These are phyloP conservation scores for Micrasema minimum DNA, from an alignment of 1,140 invertebrate species.

Conservation along the genomic window DNA sequence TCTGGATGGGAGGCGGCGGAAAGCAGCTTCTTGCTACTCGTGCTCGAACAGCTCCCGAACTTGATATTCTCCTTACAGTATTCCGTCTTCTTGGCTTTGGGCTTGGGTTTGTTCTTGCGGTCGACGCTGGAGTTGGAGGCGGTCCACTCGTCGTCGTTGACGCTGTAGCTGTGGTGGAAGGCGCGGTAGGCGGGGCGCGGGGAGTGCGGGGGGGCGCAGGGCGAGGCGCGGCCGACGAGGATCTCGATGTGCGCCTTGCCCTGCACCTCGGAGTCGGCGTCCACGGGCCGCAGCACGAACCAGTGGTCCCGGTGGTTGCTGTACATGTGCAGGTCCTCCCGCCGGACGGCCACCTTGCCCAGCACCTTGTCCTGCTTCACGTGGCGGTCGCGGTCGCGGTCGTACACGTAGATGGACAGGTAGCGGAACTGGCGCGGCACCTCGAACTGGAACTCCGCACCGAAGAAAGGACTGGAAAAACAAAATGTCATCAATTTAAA, in stretches of 20 bases:
- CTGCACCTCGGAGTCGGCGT: constrained; percentile 90
- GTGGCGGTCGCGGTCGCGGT: constrained; percentile 80
- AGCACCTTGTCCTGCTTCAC: constrained; percentile 87
- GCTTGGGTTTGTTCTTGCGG: constrained; percentile 26
- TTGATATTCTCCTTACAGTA: constrained; percentile 64
- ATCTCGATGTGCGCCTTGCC: constrained; percentile 83
- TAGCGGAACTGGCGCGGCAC: constrained; percentile 89
- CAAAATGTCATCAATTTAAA: background rate
- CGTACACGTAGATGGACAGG: constrained; percentile 88
- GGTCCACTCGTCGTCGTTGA: constrained; percentile 19
- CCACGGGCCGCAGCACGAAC: constrained; percentile 86
- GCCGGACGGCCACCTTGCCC: constrained; percentile 89
- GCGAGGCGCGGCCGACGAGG: constrained; percentile 59
- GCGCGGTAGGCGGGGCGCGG: constrained; percentile 61
- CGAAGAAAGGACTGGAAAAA: constrained; percentile 85
- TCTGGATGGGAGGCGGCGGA: constrained; percentile 2
- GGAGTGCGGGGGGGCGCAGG: constrained; percentile 58
- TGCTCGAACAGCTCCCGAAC: constrained; percentile 64
- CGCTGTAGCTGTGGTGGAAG: constrained; percentile 48
- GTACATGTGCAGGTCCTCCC: constrained; percentile 85
- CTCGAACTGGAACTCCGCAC: constrained; percentile 92
- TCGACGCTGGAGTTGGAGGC: constrained; percentile 39
- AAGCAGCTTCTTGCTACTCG: constrained; percentile 61
- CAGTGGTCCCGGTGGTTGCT: constrained; percentile 88
- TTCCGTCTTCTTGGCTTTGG: constrained; percentile 51